Evolutionary conservation across 2,888 invertebrate genomes (phyloP).

Genomic region (Oscheius sp.): DNA sequence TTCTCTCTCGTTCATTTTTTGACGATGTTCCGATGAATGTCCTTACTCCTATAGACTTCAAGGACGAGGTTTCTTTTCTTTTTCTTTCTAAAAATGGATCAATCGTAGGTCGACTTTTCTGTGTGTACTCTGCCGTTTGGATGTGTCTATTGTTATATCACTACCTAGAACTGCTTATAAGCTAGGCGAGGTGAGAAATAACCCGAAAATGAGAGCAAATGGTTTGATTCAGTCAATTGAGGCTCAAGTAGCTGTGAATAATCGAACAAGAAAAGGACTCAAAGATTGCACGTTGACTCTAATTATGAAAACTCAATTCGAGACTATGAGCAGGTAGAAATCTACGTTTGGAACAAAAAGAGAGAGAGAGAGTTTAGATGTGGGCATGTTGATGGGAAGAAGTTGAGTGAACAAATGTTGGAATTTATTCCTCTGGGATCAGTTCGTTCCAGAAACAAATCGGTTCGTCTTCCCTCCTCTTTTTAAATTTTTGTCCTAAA

Average conservation of each 20-base stretch:
- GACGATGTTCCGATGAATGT: constrained; percentile 64
- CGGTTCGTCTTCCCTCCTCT: constrained; percentile 13
- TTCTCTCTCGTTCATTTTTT: constrained; percentile 64
- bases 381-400: constrained; percentile 54
- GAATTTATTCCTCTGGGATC: constrained; percentile 60
- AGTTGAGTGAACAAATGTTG: constrained; percentile 59
- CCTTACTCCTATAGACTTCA: constrained; percentile 65
- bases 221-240: constrained; percentile 52
- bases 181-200: constrained; percentile 60
- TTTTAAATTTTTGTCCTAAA: too few species aligned
- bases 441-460: constrained; percentile 56
- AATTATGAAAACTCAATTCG: constrained; percentile 65
- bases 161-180: constrained; percentile 63
- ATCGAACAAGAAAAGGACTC: constrained; percentile 62
- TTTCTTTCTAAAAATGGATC: too few species aligned
- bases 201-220: background rate
- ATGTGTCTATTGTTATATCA: constrained; percentile 61
- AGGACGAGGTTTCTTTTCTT: constrained; percentile 38
- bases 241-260: constrained; percentile 56
- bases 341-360: too few species aligned
- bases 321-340: constrained; percentile 48
- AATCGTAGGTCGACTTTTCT: constrained; percentile 68
- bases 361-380: constrained; percentile 53
- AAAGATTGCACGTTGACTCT: constrained; percentile 62
- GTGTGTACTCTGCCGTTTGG: constrained; percentile 68